Percentiles rank a stretch among this genome's conserved stretches.
Conservation (phyloP, 2,113 vertebrate genomes). For the Leptocoma aspasia region DNA sequence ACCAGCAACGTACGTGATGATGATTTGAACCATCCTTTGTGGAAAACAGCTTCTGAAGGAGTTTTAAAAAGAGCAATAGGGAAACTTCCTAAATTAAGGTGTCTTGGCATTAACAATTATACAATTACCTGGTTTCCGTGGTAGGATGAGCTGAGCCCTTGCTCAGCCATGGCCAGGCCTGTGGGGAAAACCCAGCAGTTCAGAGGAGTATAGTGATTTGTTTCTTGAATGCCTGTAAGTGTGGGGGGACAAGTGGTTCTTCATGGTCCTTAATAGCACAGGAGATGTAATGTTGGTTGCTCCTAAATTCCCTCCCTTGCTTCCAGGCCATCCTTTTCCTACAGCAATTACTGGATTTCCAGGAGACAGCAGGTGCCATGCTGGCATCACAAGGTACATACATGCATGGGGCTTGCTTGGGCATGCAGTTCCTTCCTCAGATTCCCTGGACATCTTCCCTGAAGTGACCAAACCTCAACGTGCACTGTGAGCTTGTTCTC, state of each 20-base stretch:
- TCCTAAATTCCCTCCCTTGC: neutral
- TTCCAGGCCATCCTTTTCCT: conserved; percentile 93
- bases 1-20: conserved; percentile 89
- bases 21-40: neutral
- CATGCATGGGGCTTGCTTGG: neutral
- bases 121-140: neutral
- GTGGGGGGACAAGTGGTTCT: neutral
- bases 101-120: neutral
- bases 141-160: neutral
- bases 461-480: neutral
- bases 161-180: neutral
- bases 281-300: neutral
- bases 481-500: neutral
- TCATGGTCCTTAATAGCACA: neutral
- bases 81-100: neutral
- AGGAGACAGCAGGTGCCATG: conserved; percentile 96
- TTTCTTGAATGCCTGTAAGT: neutral
- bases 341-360: conserved; percentile 96
- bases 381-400: conserved; percentile 93
- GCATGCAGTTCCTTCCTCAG: neutral
- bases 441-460: neutral
- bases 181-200: neutral
- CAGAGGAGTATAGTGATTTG: neutral
- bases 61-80: neutral
- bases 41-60: neutral